Conservation (phyloP, 2,797 vertebrate species). For the Protonibea diacanthus region DNA sequence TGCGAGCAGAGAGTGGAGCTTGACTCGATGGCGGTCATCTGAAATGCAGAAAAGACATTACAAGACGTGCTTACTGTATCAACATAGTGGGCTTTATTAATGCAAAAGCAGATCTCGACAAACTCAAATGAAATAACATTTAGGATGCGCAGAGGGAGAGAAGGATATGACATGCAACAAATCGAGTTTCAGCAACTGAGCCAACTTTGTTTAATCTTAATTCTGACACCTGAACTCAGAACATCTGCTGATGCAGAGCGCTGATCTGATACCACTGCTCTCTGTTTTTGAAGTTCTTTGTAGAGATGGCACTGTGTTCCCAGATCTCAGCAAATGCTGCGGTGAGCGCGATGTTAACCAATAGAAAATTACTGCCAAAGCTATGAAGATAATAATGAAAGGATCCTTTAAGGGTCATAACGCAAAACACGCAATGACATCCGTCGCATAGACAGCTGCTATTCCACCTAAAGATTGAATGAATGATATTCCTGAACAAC, state of each 20-base stretch:
- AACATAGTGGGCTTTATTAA: background rate
- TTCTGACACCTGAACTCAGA: background rate
- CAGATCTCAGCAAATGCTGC: background rate
- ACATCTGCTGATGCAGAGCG: background rate
- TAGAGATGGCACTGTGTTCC: background rate
- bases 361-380: background rate
- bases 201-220: no score
- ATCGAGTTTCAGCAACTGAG: background rate
- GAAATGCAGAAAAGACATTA: constrained; percentile 29
- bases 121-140: background rate
- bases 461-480: background rate
- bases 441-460: background rate
- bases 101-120: background rate
- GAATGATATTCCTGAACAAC: no score
- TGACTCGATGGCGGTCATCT: constrained; percentile 96
- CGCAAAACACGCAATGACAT: background rate
- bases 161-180: background rate
- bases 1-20: constrained; percentile 93
- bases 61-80: background rate
- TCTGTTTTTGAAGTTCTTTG: no score
- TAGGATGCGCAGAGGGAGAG: background rate
- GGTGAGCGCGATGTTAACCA: background rate
- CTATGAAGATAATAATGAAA: background rate
- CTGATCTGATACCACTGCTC: background rate
- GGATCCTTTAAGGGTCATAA: background rate